phyloP scores from a whole-genome alignment of 2,888 invertebrate species.

The Sarcophaga caerulescens region DNA sequence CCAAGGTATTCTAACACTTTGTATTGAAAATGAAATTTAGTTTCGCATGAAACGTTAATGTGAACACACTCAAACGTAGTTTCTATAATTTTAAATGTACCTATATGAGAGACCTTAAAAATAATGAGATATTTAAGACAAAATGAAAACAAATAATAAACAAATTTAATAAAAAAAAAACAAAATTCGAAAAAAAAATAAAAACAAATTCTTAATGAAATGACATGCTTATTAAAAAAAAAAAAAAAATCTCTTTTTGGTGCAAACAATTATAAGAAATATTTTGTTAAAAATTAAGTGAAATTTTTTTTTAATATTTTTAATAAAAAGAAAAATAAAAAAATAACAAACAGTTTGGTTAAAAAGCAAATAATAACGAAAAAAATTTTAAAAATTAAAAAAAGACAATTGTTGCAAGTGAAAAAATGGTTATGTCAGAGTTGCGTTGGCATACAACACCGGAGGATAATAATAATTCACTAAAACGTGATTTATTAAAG shows the following conservation, averaged over 20 bases:
- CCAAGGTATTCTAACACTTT: slow-evolving; percentile 64
- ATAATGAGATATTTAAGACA: neutral
- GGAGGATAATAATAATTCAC: slow-evolving; percentile 81
- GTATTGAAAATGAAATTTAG: slow-evolving; percentile 72
- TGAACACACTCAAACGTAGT: slow-evolving; percentile 66
- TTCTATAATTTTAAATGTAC: neutral
- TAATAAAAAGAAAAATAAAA: slow-evolving; percentile 6
- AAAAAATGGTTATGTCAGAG: slow-evolving; percentile 82
- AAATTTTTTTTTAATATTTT: slow-evolving; percentile 1
- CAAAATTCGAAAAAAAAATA: slow-evolving; percentile 40
- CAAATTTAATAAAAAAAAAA: slow-evolving; percentile 34
- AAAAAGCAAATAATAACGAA: neutral
- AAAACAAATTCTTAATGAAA: slow-evolving; percentile 11
- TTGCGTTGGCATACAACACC: slow-evolving; percentile 80
- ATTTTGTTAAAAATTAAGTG: neutral
- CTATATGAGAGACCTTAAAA: too few relatives aligned
- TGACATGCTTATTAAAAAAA: neutral
- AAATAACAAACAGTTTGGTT: neutral
- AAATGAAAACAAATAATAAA: neutral
- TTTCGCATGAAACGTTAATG: slow-evolving; percentile 81
- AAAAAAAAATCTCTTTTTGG: neutral
- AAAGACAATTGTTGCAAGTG: slow-evolving; percentile 64
- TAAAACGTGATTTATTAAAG: slow-evolving; percentile 80
- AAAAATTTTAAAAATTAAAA: neutral
- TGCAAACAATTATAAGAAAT: neutral